A percentile compares a stretch with the other conserved stretches of the same genome.
These are phyloP conservation scores for Hexactinellida sp. DNA, from an alignment of 37 sponge, comb jelly and placozoan genomes.

Conservation along the genomic window DNA sequence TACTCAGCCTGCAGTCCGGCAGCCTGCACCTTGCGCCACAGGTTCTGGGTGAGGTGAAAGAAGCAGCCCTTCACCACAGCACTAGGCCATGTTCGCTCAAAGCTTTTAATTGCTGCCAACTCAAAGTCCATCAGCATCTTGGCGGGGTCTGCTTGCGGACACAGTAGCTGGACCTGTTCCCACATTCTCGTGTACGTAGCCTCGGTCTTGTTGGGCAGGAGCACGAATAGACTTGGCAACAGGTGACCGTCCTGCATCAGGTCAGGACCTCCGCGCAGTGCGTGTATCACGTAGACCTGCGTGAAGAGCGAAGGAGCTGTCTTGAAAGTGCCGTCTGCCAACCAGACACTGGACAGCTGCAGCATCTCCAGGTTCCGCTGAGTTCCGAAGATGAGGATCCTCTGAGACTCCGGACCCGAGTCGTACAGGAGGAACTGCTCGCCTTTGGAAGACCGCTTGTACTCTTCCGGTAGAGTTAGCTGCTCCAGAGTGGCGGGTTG, in stretches of 20 bases:
- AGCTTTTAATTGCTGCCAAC: not conserved
- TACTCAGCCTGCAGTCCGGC: not conserved
- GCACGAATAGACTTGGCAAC: not conserved
- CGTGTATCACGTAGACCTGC: not conserved
- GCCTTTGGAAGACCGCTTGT: not conserved
- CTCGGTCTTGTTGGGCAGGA: not conserved
- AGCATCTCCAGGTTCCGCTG: not conserved
- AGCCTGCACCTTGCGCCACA: not conserved
- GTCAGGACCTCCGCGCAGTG: not conserved
- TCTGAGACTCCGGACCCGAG: not conserved
- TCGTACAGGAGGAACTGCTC: not conserved
- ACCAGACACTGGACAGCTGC: not conserved
- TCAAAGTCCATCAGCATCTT: slow-evolving; percentile 10
- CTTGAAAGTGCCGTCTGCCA: not conserved
- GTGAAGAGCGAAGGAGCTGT: not conserved
- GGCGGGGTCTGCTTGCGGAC: not conserved
- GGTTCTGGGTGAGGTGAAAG: not conserved
- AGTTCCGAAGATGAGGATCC: not conserved
- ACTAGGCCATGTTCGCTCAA: not conserved
- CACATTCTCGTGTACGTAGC: not conserved
- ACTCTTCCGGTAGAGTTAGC: not conserved
- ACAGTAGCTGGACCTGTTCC: not conserved
- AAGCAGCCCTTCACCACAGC: not conserved
- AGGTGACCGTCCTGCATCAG: not conserved
- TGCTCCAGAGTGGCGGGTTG: not conserved